phyloP scores from a whole-genome alignment of 2,113 vertebrate species.

The Malurus alboscapulatus region DNA sequence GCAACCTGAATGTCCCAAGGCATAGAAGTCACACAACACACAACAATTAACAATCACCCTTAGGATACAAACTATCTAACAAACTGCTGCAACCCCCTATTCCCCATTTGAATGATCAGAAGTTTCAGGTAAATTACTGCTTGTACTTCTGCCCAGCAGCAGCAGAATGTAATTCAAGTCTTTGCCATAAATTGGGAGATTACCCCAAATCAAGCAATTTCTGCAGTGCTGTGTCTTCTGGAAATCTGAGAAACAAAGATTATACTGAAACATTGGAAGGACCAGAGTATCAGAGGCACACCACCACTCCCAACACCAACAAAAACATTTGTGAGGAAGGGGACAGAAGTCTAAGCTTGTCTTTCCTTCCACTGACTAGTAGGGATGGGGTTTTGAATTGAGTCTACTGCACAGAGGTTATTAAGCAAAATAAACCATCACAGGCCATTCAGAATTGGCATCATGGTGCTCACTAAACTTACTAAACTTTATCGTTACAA shows the following conservation, averaged over 20 bases:
- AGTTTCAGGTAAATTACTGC: not conserved
- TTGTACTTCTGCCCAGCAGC: not conserved
- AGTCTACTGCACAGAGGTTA: not conserved
- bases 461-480: too few relatives aligned
- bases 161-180: not conserved
- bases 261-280: not conserved
- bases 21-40: not conserved
- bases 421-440: not conserved
- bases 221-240: not conserved
- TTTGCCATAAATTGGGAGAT: not conserved
- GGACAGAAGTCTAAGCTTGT: not conserved
- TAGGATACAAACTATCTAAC: not conserved
- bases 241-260: not conserved
- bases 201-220: not conserved
- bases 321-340: not conserved
- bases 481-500: not conserved
- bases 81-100: not conserved
- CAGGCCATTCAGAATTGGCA: not conserved
- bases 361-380: not conserved
- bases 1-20: not conserved
- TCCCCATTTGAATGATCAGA: rapidly evolving
- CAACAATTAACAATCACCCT: not conserved
- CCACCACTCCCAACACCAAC: not conserved
- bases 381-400: not conserved
- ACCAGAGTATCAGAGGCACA: not conserved